These are phyloP conservation scores for Drosophila paranaensis DNA, from an alignment of 2,888 invertebrate genomes.

Conservation along the genomic window DNA sequence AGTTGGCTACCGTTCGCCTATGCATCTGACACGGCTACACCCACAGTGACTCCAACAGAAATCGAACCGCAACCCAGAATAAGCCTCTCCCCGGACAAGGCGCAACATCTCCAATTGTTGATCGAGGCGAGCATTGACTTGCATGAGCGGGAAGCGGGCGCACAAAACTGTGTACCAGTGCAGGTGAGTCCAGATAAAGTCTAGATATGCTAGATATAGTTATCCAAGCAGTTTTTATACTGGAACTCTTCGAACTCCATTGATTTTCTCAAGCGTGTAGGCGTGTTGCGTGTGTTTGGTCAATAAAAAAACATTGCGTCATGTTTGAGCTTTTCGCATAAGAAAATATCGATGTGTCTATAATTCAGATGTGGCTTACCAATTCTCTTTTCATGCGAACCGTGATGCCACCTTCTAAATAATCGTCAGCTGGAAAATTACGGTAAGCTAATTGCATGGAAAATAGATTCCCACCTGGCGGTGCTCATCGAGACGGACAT, in stretches of 20 bases:
- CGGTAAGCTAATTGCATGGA: conserved; percentile 93
- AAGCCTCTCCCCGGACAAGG: conserved; percentile 43
- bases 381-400: conserved; percentile 37
- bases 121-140: conserved; percentile 82
- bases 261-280: not conserved
- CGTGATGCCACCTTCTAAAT: not conserved
- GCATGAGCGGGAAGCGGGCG: conserved; percentile 45
- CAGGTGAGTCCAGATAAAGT: conserved; percentile 65
- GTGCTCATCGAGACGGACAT: conserved; percentile 91
- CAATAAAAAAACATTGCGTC: conserved; percentile 41
- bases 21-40: conserved; percentile 43
- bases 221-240: not conserved
- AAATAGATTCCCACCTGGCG: conserved; percentile 90
- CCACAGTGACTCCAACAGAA: conserved; percentile 52
- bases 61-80: conserved; percentile 34
- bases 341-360: not conserved
- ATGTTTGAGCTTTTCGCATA: conserved; percentile 16
- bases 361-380: conserved; percentile 14
- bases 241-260: not conserved
- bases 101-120: conserved; percentile 77
- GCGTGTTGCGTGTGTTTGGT: conserved; percentile 20
- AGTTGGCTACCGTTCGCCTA: conserved; percentile 84
- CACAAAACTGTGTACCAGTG: conserved; percentile 48
- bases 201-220: not conserved
- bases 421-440: conserved; percentile 89